A percentile compares a stretch with the other conserved stretches of the same genome.
Conservation (phyloP, 2,797 vertebrate species). For the Phrynocephalus forsythii region DNA sequence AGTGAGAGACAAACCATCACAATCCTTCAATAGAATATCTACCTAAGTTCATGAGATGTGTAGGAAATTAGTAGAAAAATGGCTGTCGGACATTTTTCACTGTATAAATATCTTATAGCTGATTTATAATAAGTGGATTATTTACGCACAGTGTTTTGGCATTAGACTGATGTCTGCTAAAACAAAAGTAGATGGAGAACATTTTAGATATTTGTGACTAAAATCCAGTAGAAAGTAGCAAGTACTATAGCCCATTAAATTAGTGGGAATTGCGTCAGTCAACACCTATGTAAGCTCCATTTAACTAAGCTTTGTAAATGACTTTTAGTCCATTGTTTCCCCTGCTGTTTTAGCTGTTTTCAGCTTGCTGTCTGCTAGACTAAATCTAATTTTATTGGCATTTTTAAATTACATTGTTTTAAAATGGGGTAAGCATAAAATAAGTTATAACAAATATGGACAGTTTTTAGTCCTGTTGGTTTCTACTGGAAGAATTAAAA, state of each 20-base stretch:
- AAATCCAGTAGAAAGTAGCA: too few relatives aligned
- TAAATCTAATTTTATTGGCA: not conserved
- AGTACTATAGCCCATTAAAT: too few relatives aligned
- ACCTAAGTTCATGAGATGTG: not conserved
- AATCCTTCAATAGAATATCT: not conserved
- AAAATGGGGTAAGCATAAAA: not conserved
- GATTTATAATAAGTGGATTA: slow-evolving; percentile 21
- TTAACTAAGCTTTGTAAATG: not conserved
- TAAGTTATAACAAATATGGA: not conserved
- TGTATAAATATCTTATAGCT: slow-evolving; percentile 9
- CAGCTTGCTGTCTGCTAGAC: not conserved
- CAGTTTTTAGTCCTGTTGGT: not conserved
- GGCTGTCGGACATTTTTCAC: not conserved
- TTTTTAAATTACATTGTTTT: not conserved
- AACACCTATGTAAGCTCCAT: too few relatives aligned
- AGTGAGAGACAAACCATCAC: not conserved
- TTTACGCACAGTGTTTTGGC: not conserved
- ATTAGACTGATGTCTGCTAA: slow-evolving; percentile 17
- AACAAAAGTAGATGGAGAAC: not conserved
- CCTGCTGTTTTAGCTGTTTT: not conserved
- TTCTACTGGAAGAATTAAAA: not conserved
- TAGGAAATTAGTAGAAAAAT: not conserved
- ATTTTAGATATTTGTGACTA: not conserved
- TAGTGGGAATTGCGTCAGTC: too few relatives aligned
- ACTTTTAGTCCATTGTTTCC: not conserved